Evolutionary conservation across 2,888 invertebrate species (phyloP), one percentile per base, ranked within the genome.

Genomic region (Sialis fuliginosa): DNA sequence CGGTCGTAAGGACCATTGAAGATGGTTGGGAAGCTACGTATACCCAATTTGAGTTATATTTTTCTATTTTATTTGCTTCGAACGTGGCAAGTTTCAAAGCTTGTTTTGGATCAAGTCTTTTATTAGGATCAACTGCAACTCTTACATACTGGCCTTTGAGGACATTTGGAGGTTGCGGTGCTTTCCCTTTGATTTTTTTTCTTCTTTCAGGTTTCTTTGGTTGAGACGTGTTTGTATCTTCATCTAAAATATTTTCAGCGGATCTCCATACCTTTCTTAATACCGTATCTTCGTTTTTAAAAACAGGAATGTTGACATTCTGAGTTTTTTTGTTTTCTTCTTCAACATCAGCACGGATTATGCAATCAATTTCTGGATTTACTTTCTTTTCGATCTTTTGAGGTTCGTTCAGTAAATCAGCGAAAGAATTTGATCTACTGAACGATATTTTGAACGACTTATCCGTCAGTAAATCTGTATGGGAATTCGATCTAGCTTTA

Each of bases 121-220:
- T 48, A 33, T 51, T 51, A 1, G 51, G 51, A 42, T 51, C 51
- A 6, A 66, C 66, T 48, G 60, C 62, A 2, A 67, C 64, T 33
- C 66, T 54, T 0, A 68, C 64, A 48, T 61, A 66, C 54, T 66
- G 65, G 2, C 67, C 66, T 47, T 62, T 60, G 31, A 64, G 55
- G 6, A 66, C 56, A 52, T 65, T 62, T 6, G 60, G 61, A 5
- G 61, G 62, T 33, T 57, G 59, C 4, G 63, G 64, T 4, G 63
- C 63, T 50, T 55, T 59, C 2, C 58, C 56, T 51, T 62, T 61
- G 33, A 53, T 45, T 46, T 56, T 59, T 51, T 58, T 59, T 47
- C 60, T 51, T 13, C 64, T 51, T 47, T 64, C 63, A 1, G 63
- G 64, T 13, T 61, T 57, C 49, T 57, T 60, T 2, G 63, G 60